Base-by-base conservation (phyloP, 2,888 invertebrate genomes). In the Pseudococcus jackbeardsleyi region DNA sequence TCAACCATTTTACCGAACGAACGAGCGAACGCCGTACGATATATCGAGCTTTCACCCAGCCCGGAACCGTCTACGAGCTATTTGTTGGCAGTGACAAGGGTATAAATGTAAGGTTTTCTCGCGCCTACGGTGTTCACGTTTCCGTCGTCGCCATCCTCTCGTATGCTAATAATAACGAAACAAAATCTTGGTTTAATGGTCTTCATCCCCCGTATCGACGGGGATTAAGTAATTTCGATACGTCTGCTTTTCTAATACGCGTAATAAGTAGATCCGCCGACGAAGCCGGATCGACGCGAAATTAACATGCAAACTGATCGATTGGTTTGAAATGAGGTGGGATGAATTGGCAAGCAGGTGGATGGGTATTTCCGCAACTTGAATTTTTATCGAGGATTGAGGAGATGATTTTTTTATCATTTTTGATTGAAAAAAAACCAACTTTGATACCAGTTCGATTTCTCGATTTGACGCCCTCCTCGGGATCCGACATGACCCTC, bases 41-140 rank as follows among this genome's bases (percentile, higher is more conserved):
- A 33, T 72, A 59, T 59, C 11, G 64, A 72, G 72, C 72, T 72
- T 72, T 72, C 33, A 84, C 84, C 42, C 42, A 42, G 42, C 7
- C 3, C 42, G 22, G 22, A 64, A 84, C 48, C 46, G 54, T 85
- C 26, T 59, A 59, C 17, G 12, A 85, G 5, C 84, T 46, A 48
- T 84, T 84, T 54, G 84, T 85, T 85, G 84, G 84, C 84, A 59
- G 84, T 85, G 84, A 85, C 54, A 85, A 85, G 84, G 84, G 79
- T 82, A 82, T 72, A 72, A 72, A 72, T 72, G 79, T 82, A 82
- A 82, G 79, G 46, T 19, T 82, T 46, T 82, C 79, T 42, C 9
- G 42, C 42, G 17, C 17, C 59, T 59, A 59, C 15, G n/a, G 9
- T 22, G 22, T 46, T 42, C 42, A 46, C 79, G 46, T 46, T 54